phyloP scores from a whole-genome alignment of 1,140 invertebrate genomes.

The Akabosia matsudoensis region DNA sequence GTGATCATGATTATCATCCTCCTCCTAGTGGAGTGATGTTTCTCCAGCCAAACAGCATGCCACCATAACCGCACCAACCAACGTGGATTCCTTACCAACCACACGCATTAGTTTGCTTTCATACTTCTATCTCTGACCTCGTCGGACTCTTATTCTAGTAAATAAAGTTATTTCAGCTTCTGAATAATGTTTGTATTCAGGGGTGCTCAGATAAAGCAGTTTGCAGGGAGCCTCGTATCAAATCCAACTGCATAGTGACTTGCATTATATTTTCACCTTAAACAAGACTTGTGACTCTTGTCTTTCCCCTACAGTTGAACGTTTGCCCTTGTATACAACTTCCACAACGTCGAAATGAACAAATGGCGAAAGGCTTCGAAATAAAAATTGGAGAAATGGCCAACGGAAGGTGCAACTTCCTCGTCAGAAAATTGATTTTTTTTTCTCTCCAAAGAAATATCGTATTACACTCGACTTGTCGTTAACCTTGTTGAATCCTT shows the following conservation, averaged over 20 bases:
- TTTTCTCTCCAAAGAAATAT: too few relatives aligned
- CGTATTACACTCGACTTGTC: constrained; percentile 16
- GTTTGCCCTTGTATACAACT: not conserved
- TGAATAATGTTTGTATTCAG: not conserved
- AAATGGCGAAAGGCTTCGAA: not conserved
- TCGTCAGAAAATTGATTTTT: constrained; percentile 23
- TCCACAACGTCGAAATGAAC: too few relatives aligned
- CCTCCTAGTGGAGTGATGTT: too few relatives aligned
- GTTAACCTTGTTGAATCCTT: constrained; percentile 17
- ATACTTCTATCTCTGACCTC: not conserved
- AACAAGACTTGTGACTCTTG: too few relatives aligned
- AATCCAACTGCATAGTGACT: too few relatives aligned
- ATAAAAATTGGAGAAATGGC: not conserved
- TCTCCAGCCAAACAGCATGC: not conserved
- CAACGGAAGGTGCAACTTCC: constrained; percentile 21
- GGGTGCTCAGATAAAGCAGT: too few relatives aligned
- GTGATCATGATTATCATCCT: not conserved
- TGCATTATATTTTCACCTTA: too few relatives aligned
- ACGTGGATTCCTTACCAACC: not conserved
- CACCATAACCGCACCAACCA: not conserved
- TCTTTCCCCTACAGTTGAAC: not conserved
- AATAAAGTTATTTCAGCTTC: not conserved
- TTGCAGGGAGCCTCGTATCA: too few relatives aligned
- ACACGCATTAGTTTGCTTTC: not conserved
- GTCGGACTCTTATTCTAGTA: not conserved